phyloP scores from a whole-genome alignment of 2,888 invertebrate species.

The Ophonus ardosiacus region DNA sequence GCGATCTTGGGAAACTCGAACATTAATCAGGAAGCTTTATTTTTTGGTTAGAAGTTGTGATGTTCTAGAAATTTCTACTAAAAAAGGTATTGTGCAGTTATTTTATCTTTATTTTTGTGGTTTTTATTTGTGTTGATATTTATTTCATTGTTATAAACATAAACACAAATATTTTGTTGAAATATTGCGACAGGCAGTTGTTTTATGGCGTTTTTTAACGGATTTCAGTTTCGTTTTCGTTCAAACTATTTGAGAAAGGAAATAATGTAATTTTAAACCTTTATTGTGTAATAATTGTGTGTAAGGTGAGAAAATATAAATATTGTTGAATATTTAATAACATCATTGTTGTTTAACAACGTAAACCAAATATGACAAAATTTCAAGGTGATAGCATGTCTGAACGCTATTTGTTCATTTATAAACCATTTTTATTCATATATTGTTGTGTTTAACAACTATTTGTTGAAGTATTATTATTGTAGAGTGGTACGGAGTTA shows the following conservation, averaged over 20 bases:
- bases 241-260: not conserved
- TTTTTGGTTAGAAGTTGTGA: not conserved
- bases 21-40: not conserved
- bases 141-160: not conserved
- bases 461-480: not conserved
- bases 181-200: not conserved
- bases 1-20: not conserved
- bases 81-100: not conserved
- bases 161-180: not conserved
- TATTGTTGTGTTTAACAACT: not conserved
- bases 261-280: not conserved
- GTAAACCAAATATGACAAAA: not conserved
- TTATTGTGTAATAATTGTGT: not conserved
- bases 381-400: constrained; percentile 23
- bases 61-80: not conserved
- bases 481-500: not conserved
- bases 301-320: not conserved
- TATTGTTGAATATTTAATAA: not conserved
- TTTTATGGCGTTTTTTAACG: not conserved
- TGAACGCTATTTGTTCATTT: not conserved
- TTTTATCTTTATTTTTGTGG: not conserved
- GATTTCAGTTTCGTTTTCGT: constrained; percentile 1
- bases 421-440: not conserved
- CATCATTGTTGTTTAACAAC: constrained; percentile 4
- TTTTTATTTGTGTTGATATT: not conserved